A percentile compares a stretch with the other conserved stretches of the same genome.
Evolutionary conservation across 2,113 vertebrate genomes (phyloP).

Genomic region (Gnathochromis pfefferi): DNA sequence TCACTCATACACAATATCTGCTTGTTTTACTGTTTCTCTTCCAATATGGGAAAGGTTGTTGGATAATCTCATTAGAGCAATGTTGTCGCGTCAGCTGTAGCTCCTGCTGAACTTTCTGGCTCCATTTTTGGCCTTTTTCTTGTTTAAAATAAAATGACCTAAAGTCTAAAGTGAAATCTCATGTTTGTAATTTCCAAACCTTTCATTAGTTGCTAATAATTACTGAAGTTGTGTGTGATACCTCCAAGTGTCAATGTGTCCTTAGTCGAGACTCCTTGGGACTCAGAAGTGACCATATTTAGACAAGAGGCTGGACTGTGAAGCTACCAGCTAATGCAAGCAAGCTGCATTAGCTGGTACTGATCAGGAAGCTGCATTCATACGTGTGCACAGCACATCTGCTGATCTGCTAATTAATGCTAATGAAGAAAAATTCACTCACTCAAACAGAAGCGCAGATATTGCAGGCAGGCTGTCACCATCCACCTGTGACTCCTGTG

Average conservation of each 20-base stretch:
- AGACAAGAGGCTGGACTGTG: neutral
- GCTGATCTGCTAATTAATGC: neutral
- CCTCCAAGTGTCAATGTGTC: rapidly evolving
- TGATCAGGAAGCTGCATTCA: neutral
- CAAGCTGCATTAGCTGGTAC: neutral
- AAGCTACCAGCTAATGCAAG: neutral
- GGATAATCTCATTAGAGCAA: neutral
- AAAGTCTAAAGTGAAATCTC: neutral
- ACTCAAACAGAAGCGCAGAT: neutral
- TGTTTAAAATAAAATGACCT: neutral
- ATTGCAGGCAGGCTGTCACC: rapidly evolving
- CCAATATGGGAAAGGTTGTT: neutral
- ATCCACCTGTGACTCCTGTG: neutral
- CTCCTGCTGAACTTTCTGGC: neutral
- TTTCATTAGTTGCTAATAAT: neutral
- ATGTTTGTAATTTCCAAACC: neutral
- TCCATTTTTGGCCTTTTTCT: neutral
- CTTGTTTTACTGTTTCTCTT: neutral
- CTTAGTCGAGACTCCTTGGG: neutral
- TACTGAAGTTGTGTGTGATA: neutral
- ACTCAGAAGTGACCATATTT: neutral
- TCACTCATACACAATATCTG: neutral
- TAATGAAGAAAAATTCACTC: neutral
- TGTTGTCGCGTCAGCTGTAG: neutral
- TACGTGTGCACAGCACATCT: neutral